Percentiles rank a stretch among this genome's conserved stretches.
Evolutionary conservation across 64 coral and sea anemone genomes (phyloP).

Genomic region (Astreopora myriophthalma): DNA sequence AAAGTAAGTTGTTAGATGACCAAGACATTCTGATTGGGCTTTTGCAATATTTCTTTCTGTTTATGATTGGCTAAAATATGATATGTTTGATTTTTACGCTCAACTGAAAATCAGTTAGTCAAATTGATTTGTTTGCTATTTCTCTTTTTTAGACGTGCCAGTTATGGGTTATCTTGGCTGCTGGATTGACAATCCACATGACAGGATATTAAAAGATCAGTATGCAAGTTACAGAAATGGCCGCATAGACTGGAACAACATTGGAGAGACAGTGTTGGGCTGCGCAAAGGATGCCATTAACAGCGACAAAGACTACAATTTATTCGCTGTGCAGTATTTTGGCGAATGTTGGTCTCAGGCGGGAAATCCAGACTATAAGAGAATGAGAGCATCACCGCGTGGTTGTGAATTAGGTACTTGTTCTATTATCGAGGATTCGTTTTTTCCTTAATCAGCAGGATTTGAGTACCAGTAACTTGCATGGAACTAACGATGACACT

Average conservation of each 20-base stretch:
- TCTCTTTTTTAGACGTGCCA: conserved; percentile 34
- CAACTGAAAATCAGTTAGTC: too few species aligned
- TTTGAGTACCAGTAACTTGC: too few species aligned
- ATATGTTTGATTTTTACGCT: too few species aligned
- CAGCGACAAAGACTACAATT: conserved; percentile 36
- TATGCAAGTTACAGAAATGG: conserved; percentile 38
- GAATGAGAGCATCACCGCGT: neutral
- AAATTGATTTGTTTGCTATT: too few species aligned
- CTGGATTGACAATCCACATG: conserved; percentile 64
- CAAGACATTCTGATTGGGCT: neutral
- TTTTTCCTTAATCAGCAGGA: too few species aligned
- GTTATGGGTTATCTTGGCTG: conserved; percentile 71
- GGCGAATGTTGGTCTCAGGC: conserved; percentile 82
- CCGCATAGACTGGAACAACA: conserved; percentile 71
- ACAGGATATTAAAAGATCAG: conserved; percentile 36
- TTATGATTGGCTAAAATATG: too few species aligned
- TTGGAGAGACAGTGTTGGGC: conserved; percentile 57
- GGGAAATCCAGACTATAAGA: conserved; percentile 19
- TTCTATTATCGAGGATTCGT: too few species aligned
- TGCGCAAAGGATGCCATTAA: conserved; percentile 65
- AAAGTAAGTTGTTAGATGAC: conserved; percentile 8
- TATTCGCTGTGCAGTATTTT: conserved; percentile 73
- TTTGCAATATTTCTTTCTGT: too few species aligned
- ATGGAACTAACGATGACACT: too few species aligned
- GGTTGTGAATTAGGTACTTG: neutral